Conservation (phyloP, 2,888 invertebrate genomes). For the Mycalesis mineus region DNA sequence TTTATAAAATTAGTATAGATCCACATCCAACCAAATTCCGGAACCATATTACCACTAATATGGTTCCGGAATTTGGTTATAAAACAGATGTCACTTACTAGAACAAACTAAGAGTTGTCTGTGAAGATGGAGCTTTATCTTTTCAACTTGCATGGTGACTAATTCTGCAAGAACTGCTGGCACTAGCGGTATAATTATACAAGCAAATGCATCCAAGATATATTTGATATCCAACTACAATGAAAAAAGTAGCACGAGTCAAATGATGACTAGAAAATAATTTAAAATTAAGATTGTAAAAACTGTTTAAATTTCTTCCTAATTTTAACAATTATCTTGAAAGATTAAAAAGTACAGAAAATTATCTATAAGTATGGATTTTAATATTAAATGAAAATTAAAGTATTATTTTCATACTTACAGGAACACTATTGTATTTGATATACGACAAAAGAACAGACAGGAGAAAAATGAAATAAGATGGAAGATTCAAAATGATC, state of each 20-base stretch:
- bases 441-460: background rate
- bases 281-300: no score
- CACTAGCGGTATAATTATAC: background rate
- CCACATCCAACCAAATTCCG: no score
- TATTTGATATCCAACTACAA: background rate
- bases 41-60: no score
- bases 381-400: no score
- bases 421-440: background rate
- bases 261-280: no score
- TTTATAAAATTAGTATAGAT: no score
- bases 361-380: no score
- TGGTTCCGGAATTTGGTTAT: no score
- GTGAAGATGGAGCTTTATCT: constrained; percentile 2
- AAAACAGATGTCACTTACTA: background rate
- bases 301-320: no score
- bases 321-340: no score
- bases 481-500: background rate
- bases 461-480: background rate
- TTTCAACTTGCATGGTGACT: constrained; percentile 4
- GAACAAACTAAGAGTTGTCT: constrained; percentile 1
- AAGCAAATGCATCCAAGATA: background rate
- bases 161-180: constrained; percentile 9
- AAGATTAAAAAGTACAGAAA: no score
- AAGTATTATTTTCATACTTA: background rate
- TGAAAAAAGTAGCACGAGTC: no score